These are phyloP conservation scores for Caenorhabditis zanzibari DNA, from an alignment of 2,888 invertebrate species.

Conservation along the genomic window DNA sequence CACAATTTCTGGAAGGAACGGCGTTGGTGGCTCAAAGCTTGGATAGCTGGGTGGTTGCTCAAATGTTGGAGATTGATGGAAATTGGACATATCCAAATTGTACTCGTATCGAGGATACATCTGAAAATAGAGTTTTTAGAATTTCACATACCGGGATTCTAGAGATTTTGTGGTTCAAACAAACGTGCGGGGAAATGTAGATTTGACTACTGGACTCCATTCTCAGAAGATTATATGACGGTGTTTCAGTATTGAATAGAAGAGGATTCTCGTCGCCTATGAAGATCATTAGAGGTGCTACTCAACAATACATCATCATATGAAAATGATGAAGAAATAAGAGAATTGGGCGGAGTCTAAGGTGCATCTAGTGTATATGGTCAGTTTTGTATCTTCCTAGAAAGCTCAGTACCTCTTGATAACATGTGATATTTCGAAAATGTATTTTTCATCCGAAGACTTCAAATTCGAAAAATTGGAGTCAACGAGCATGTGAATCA, in stretches of 20 bases:
- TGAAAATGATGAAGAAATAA: background rate
- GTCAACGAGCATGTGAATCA: slow-evolving; percentile 27
- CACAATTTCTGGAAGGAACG: slow-evolving; percentile 42
- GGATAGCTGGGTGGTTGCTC: slow-evolving; percentile 29
- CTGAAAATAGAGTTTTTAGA: slow-evolving; percentile 11
- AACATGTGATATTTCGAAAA: slow-evolving; percentile 40
- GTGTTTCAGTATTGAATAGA: background rate
- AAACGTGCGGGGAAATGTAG: slow-evolving; percentile 34
- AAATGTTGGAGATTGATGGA: slow-evolving; percentile 23
- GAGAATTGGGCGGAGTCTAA: slow-evolving; percentile 43
- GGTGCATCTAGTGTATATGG: slow-evolving; percentile 39
- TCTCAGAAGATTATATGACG: background rate
- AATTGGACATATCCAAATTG: slow-evolving; percentile 44
- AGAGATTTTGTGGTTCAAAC: slow-evolving; percentile 14
- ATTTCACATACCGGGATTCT: background rate
- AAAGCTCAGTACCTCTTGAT: slow-evolving; percentile 48
- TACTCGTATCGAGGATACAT: slow-evolving; percentile 61
- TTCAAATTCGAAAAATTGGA: slow-evolving; percentile 52
- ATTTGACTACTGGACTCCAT: slow-evolving; percentile 39
- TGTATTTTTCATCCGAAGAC: slow-evolving; percentile 44
- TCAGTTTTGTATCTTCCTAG: slow-evolving; percentile 49
- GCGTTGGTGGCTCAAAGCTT: slow-evolving; percentile 24
- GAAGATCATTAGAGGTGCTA: slow-evolving; percentile 1
- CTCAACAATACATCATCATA: slow-evolving; percentile 8
- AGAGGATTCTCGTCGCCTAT: slow-evolving; percentile 27